Evolutionary conservation across 1,140 invertebrate species (phyloP).

Genomic region (Planococcus citri): DNA sequence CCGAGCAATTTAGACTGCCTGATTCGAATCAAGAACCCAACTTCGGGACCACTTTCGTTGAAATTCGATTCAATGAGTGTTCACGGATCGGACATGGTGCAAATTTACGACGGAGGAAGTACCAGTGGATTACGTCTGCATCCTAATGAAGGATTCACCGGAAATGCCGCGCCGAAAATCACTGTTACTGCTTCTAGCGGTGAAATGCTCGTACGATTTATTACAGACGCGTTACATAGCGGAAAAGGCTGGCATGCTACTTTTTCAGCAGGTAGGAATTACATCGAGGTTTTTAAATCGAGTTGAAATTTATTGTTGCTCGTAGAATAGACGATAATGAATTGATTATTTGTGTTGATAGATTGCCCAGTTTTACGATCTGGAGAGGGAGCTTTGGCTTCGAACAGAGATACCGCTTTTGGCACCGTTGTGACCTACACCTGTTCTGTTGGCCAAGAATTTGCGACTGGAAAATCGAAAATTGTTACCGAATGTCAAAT

Average conservation of each 20-base stretch:
- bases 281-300: not conserved
- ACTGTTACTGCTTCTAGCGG: slow-evolving; percentile 85
- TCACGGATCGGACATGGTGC: slow-evolving; percentile 68
- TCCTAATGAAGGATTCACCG: slow-evolving; percentile 75
- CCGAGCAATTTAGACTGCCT: slow-evolving; percentile 86
- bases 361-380: slow-evolving; percentile 77
- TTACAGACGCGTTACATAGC: slow-evolving; percentile 74
- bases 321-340: no score
- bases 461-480: slow-evolving; percentile 73
- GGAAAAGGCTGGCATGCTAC: slow-evolving; percentile 74
- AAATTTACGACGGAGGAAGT: slow-evolving; percentile 77
- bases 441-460: slow-evolving; percentile 87
- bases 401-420: slow-evolving; percentile 81
- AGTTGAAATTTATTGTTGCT: not conserved
- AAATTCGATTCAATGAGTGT: slow-evolving; percentile 78
- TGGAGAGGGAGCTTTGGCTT: slow-evolving; percentile 74
- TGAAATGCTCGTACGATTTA: slow-evolving; percentile 78
- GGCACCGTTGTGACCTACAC: slow-evolving; percentile 80
- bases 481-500: slow-evolving; percentile 73
- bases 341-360: slow-evolving; percentile 34
- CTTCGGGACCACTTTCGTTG: slow-evolving; percentile 67
- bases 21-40: slow-evolving; percentile 72
- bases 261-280: slow-evolving; percentile 66
- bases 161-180: slow-evolving; percentile 63
- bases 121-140: slow-evolving; percentile 74